Evolutionary conservation across 2,113 vertebrate species (phyloP).

Genomic region (Casuarius casuarius): DNA sequence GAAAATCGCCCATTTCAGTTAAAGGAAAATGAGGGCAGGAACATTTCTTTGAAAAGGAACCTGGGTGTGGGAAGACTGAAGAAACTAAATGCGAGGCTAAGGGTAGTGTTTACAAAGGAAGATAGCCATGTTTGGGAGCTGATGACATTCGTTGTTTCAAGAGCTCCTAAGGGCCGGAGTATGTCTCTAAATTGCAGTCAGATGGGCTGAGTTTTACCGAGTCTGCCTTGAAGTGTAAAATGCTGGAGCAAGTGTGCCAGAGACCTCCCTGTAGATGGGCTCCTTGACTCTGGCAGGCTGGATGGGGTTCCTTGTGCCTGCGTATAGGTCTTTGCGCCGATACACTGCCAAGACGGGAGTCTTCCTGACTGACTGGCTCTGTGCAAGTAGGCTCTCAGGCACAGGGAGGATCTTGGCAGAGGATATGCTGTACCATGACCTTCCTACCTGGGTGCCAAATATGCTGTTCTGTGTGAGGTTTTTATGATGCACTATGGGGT

Average conservation of each 20-base stretch:
- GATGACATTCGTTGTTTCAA: background rate
- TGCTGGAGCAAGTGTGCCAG: background rate
- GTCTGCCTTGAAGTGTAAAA: background rate
- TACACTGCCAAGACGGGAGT: background rate
- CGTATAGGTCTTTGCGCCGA: background rate
- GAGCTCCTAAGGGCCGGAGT: background rate
- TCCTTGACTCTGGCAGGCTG: background rate
- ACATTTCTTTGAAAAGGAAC: background rate
- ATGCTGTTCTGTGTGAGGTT: accelerated
- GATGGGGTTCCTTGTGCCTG: background rate
- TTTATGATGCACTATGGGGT: background rate
- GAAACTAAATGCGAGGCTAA: background rate
- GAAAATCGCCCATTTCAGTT: background rate
- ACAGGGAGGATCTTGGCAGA: background rate
- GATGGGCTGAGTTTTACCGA: background rate
- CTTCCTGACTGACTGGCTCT: background rate
- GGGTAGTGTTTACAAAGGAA: background rate
- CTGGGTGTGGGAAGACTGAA: background rate
- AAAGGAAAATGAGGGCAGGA: background rate
- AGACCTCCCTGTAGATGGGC: background rate
- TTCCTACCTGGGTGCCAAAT: background rate
- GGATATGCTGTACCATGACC: background rate
- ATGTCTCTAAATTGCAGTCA: background rate
- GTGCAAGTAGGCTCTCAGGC: too few species aligned
- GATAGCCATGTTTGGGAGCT: background rate